Evolutionary conservation across 2,888 invertebrate species (phyloP), one percentile per base, ranked within the genome.

Genomic region (Tiliacea aurago): DNA sequence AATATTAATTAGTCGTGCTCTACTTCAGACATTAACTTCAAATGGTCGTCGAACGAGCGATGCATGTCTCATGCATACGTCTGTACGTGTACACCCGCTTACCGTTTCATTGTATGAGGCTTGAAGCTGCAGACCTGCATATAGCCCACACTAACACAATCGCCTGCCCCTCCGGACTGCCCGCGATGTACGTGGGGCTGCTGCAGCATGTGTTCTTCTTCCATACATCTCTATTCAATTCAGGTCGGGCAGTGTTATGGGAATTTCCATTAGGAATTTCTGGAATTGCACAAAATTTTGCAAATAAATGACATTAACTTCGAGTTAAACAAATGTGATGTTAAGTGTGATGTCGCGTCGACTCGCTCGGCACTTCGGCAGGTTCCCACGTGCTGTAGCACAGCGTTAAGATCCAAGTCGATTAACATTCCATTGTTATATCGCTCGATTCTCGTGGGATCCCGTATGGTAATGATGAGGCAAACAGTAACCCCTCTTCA

Each of bases 1-100:
- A 76, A 61, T 76, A 76, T 33, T 20, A 70, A 76, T 77, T 77
- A 77, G 70, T 1, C 1, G 23, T 5, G 78, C 70, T 77, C 76
- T 64, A 65, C 15, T 77, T 70, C 15, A 9, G 7, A 9, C 3
- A 53, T 53, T 45, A n/a, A 43, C 20, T 61, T 6, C 1, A 11
- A 28, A 49, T n/a, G 61, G 13, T 45, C 23, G 33, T 2, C 5
- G 59, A 41, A 37, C 18, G 45, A 20, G 53, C 59, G 41, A 3
- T 0, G 73, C 55, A 2, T 13, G 47, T 4, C 47, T 18, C 69
- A 9, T 0, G 55, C 43, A 13, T 2, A 1, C 45, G 11, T 4
- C n/a, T 23, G 15, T 20, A 18, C 0, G n/a, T 23, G 15, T 20
- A 18, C 0, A 28, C 5, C 28, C 41, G 20, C 59, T 72, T 37